Base-by-base conservation (phyloP, 2,797 vertebrate genomes). In the Choloepus didactylus region DNA sequence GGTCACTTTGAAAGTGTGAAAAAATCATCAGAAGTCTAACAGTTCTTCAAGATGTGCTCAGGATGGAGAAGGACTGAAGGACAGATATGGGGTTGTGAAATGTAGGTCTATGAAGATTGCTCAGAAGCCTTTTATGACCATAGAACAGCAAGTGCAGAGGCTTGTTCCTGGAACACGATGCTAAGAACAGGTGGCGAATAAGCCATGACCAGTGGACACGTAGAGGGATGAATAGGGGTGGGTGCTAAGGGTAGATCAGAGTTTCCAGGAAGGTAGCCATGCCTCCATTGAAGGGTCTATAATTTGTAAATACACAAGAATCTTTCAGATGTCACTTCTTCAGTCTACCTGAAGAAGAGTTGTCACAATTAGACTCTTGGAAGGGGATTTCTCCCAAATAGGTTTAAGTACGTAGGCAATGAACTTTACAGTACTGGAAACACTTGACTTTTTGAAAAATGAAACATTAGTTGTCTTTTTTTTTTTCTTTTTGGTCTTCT, bases 1-100 rank as follows among this genome's bases (percentile, higher is more conserved):
- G 8, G 66, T 81, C 51, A 27, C 25, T 87, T 87, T 76, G 23
- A 21, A 70, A 95, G 70, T 11, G 41, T 44, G 27, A 77, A 87
- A 73, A 75, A 66, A 49, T 69, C 12, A 29, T 23, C 21, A 35
- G n/a, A 66, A 64, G 29, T 19, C 35, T 64, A 38, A 67, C 69
- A 62, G 8, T 85, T 62, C n/a, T 93, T 59, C 8, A 21, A 10
- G 9, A 5, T 49, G 31, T 5, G 14, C 2, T 38, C 5, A 54
- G n/a, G 14, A 27, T 87, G 41, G 49, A 75, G n/a, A 69, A 67
- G 75, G 51, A 44, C 41, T 82, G 60, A 25, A 29, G 49, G 29
- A 19, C 29, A 9, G 1, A 19, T n/a, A 21, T 2, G 8, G 16
- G 16, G 35, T 35, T 31, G 8, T 21, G 11, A 56, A 9, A 35